Conservation (phyloP, 2,888 invertebrate species). For the Ophion ventricosus region DNA sequence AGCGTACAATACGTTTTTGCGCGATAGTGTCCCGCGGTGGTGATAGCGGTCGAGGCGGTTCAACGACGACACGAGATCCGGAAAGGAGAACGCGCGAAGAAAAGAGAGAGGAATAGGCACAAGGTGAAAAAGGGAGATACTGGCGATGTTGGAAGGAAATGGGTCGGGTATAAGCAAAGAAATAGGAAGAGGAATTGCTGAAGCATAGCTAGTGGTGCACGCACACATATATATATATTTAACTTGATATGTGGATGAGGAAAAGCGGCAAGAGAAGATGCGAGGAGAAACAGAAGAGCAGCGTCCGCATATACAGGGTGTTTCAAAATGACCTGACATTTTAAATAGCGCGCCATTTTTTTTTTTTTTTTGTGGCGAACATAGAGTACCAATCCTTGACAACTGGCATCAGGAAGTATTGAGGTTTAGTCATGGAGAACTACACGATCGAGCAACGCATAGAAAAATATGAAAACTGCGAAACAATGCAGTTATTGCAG, state of each 20-base stretch:
- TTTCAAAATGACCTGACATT: no score
- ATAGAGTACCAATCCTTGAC: no score
- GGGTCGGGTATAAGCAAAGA: constrained; percentile 70
- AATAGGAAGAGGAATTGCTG: constrained; percentile 67
- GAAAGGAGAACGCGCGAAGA: not conserved
- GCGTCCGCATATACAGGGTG: no score
- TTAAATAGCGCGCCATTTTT: no score
- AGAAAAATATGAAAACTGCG: no score
- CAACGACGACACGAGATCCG: constrained; percentile 36
- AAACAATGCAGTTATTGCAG: no score
- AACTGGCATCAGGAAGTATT: no score
- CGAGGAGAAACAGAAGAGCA: constrained; percentile 41
- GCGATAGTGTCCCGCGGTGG: constrained; percentile 40
- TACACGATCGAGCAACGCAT: no score
- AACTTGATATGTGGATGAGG: no score
- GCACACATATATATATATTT: not conserved
- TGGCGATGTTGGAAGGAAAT: constrained; percentile 57
- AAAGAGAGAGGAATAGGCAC: constrained; percentile 51
- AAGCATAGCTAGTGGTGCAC: not conserved
- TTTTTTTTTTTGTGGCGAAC: no score
- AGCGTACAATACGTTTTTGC: constrained; percentile 39
- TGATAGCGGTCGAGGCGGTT: constrained; percentile 33
- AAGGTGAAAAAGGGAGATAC: not conserved
- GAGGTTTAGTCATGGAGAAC: no score
- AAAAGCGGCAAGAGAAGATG: no score